These are phyloP conservation scores for Poecilia picta DNA, from an alignment of 2,797 vertebrate genomes.

Conservation along the genomic window DNA sequence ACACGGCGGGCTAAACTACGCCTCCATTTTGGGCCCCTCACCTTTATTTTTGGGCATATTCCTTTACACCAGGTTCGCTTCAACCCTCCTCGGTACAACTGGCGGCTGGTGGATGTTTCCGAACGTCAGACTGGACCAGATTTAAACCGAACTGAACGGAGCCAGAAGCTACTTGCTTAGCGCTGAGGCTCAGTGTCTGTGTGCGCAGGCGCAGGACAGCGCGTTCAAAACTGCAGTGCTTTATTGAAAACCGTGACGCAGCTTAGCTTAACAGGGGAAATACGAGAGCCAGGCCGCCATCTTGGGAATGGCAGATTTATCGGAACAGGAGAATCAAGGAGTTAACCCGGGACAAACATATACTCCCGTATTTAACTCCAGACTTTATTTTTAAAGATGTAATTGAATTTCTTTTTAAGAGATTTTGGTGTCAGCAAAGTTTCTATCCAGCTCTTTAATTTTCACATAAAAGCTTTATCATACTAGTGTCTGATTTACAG, in stretches of 20 bases:
- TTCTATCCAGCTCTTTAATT: neutral
- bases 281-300: neutral
- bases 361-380: neutral
- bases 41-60: slow-evolving; percentile 87
- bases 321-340: neutral
- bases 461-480: neutral
- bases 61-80: slow-evolving; percentile 45
- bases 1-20: slow-evolving; percentile 35
- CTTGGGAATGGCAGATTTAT: neutral
- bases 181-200: neutral
- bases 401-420: neutral
- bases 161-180: slow-evolving; percentile 22
- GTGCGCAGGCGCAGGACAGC: slow-evolving; percentile 52
- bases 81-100: slow-evolving; percentile 20
- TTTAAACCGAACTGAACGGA: neutral
- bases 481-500: neutral
- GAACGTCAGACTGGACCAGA: slow-evolving; percentile 4
- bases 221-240: slow-evolving; percentile 46
- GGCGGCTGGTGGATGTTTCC: slow-evolving; percentile 16
- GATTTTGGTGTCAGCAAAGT: neutral
- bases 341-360: neutral
- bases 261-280: neutral
- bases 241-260: slow-evolving; percentile 56
- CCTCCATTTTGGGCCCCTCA: slow-evolving; percentile 23
- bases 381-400: neutral